These are phyloP conservation scores for Nemotelus nigrinus DNA, from an alignment of 2,888 invertebrate genomes.

Conservation along the genomic window DNA sequence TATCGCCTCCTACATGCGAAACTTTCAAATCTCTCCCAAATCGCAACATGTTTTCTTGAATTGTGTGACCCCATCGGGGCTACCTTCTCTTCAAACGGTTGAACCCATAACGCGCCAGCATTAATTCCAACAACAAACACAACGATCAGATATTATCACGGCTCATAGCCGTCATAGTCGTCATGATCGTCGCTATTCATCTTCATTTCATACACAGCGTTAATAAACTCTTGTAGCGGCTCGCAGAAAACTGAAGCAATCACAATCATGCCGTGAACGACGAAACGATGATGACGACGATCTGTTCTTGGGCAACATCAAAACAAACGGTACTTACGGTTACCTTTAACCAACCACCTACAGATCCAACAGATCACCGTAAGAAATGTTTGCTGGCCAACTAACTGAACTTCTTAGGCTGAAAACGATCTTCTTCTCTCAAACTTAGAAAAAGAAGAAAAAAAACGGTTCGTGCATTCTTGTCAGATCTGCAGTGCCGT, in stretches of 20 bases:
- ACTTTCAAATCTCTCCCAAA: too few relatives aligned
- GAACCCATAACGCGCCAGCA: constrained; percentile 11
- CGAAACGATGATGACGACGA: constrained; percentile 14
- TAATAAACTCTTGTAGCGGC: not conserved
- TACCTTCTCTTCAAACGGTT: too few relatives aligned
- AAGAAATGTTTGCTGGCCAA: constrained; percentile 8
- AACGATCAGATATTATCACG: not conserved
- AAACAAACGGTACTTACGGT: constrained; percentile 44
- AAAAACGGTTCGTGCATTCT: not conserved
- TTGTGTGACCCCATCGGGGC: too few relatives aligned
- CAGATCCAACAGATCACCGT: constrained; percentile 32
- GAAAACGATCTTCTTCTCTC: not conserved
- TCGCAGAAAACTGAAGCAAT: not conserved
- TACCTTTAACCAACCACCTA: constrained; percentile 24
- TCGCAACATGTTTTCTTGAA: too few relatives aligned
- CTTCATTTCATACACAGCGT: not conserved
- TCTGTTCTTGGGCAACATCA: constrained; percentile 27
- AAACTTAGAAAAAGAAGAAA: not conserved
- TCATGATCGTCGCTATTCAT: not conserved
- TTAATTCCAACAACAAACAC: not conserved
- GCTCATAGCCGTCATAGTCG: not conserved
- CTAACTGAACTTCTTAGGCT: not conserved
- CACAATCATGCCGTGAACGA: constrained; percentile 10
- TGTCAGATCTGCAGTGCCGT: not conserved
- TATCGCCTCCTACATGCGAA: too few relatives aligned